Evolutionary conservation across 1,140 invertebrate species (phyloP), one percentile per base, ranked within the genome.

Genomic region (Ips nitidus): DNA sequence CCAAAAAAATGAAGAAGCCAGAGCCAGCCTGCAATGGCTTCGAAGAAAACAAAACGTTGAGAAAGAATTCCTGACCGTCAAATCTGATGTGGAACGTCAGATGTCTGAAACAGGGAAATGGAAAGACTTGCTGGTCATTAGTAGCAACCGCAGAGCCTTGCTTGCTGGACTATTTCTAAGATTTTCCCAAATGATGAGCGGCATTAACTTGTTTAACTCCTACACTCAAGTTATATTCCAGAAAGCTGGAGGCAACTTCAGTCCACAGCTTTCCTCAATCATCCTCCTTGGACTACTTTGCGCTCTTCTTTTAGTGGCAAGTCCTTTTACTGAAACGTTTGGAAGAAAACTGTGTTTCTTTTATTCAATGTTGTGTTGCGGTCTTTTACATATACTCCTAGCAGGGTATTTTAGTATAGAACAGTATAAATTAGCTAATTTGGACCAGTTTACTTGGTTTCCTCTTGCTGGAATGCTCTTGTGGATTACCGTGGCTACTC

Each of bases 251-350:
- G 22, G 7, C 3, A 75, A 72, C 6, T 45, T 83, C 1, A 74
- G 79, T 1, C 76, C 83, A 1, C 77, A 75, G 1, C 58, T 79
- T 4, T 77, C 80, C 1, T 81, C 84, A 0, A 84, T 84, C 38
- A 71, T 84, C 36, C 72, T 89, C 63, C 88, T 86, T 62, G 74
- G 79, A 1, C 76, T 89, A 36, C 87, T 89, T 72, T 80, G 91
- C 2, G 22, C 22, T 22, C 22, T 22, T 22, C 22, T 22, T 22
- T 95, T 92, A 2, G 89, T 95, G 36, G 52, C 73, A 53, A 42
- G 64, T 2, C 64, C 42, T 8, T 60, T 70, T n/a, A 76, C 89
- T 52, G 67, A 69, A 4, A 58, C 41, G 59, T 56, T 68, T 2
- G 74, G 74, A 6, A 71, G 75, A 36, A 71, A 60, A 58, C 70